Conservation (phyloP, 2,888 invertebrate species). For the Strigamia maritima region DNA sequence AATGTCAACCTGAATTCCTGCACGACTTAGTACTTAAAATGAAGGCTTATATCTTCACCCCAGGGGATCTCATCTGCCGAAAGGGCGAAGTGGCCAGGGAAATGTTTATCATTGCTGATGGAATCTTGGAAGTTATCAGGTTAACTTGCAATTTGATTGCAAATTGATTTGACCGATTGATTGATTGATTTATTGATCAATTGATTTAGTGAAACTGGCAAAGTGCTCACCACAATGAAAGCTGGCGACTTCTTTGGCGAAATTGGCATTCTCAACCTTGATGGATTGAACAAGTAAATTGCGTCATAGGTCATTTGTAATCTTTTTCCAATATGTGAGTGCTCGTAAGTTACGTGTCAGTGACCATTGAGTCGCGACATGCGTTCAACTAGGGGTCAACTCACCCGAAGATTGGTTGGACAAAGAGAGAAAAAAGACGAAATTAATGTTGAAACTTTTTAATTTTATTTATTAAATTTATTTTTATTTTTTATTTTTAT, state of each 20-base stretch:
- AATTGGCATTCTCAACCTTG: constrained; percentile 92
- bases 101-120: constrained; percentile 98
- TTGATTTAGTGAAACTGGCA: constrained; percentile 77
- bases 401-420: no score
- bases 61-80: constrained; percentile 92
- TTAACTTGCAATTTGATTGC: constrained; percentile 45
- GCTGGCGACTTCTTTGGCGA: constrained; percentile 98
- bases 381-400: no score
- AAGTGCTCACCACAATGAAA: constrained; percentile 91
- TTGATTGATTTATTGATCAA: neutral
- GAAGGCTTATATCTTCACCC: constrained; percentile 97
- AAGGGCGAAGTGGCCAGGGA: constrained; percentile 93
- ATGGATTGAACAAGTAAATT: constrained; percentile 86
- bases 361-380: no score
- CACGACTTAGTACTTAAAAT: constrained; percentile 95
- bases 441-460: neutral
- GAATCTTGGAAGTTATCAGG: constrained; percentile 86
- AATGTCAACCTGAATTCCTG: constrained; percentile 95
- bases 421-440: no score
- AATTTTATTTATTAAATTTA: neutral
- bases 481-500: neutral
- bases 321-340: no score
- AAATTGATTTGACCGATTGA: neutral
- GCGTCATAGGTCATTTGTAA: constrained; percentile 45
- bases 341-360: no score